Evolutionary conservation across 1,140 invertebrate species (phyloP).

Genomic region (Drosophila mauritiana): DNA sequence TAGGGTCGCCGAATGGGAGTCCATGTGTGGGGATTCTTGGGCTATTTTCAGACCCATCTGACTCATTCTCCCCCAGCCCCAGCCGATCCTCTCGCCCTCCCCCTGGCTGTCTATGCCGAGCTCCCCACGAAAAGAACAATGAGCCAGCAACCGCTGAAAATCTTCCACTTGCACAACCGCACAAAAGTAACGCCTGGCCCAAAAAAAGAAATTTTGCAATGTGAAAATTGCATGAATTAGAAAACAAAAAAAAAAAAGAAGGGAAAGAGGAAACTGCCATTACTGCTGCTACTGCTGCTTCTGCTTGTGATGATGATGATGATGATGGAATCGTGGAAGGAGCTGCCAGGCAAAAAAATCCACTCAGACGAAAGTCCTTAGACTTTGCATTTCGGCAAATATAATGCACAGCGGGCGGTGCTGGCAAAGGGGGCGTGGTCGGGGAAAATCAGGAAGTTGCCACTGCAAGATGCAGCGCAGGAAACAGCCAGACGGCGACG

Average conservation of each 20-base stretch:
- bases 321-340: constrained; percentile 32
- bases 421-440: constrained; percentile 17
- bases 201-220: constrained; percentile 51
- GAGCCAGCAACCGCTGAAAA: constrained; percentile 19
- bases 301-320: constrained; percentile 10
- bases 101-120: not conserved
- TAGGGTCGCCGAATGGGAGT: constrained; percentile 5
- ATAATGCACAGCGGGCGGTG: constrained; percentile 63
- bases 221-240: constrained; percentile 77
- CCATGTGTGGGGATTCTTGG: constrained; percentile 21
- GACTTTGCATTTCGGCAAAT: constrained; percentile 81
- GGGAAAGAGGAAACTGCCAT: constrained; percentile 11
- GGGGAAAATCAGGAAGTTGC: constrained; percentile 75
- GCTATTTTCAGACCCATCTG: constrained; percentile 35
- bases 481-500: constrained; percentile 29
- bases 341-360: constrained; percentile 65
- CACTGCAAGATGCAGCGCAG: constrained; percentile 63
- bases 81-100: constrained; percentile 19
- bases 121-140: constrained; percentile 35
- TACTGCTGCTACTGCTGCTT: not conserved
- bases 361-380: constrained; percentile 84
- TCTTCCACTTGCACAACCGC: constrained; percentile 23
- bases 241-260: constrained; percentile 18
- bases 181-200: constrained; percentile 38
- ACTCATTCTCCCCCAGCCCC: constrained; percentile 29